Evolutionary conservation across 2,797 vertebrate genomes (phyloP), one percentile per base, ranked within the genome.

Genomic region (Acrocephalus scirpaceus): DNA sequence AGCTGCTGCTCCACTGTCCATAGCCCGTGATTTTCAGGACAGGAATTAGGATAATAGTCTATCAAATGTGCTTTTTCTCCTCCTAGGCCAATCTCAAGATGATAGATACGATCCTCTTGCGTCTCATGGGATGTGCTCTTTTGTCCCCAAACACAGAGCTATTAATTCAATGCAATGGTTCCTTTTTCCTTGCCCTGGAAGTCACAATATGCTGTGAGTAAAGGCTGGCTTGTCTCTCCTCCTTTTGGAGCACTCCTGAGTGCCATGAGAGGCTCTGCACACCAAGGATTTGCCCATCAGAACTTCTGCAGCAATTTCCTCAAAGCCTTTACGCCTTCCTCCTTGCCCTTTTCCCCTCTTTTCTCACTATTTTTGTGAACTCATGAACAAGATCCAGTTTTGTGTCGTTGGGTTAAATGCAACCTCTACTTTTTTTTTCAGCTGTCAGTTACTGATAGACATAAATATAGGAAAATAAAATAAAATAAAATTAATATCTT

Each of bases 11-110:
- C 67, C 74, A 18, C 80, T 65, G 86, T 79, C 77, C 42, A 2
- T 3, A 57, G 13, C 34, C 21, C 1, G 8, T 58, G 78, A 96
- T 81, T 94, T 93, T 88, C 93, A 91, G 90, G 74, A 87, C 22
- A 57, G 74, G 76, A 89, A 95, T 97, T 93, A 96, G 80, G 93
- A 92, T 96, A 97, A 96, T 87, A 85, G 90, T 93, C 94, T 54
- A 89, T 95, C 92, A 92, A 82, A 89, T 54, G 34, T 40, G 50
- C 78, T 97, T 93, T 83, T 50, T 56, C 77, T 94, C 84, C 82
- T 95, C 48, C 42, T 50, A 54, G 53, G 34, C 71, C 77, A 32
- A 5, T 79, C 74, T 79, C 61, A 15, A 26, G 80, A 74, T 71
- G 92, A 96, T 92, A 91, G 86, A 74, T 82, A 30, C 2, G 50